These are phyloP conservation scores for Micromesistius poutassou DNA, from an alignment of 2,797 vertebrate species.

Conservation along the genomic window DNA sequence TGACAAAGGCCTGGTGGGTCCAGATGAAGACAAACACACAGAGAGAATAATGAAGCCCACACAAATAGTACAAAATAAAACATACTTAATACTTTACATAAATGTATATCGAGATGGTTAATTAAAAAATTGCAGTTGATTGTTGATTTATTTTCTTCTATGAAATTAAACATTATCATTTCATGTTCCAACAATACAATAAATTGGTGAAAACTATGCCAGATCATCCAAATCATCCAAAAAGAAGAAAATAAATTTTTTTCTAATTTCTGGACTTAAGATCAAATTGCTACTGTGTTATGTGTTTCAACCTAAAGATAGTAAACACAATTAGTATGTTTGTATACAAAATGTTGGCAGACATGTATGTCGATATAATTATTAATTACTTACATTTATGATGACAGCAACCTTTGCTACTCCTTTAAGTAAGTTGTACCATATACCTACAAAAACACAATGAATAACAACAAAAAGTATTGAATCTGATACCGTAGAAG, in stretches of 20 bases:
- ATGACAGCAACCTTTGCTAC: conserved; percentile 95
- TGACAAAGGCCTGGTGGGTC: conserved; percentile 88
- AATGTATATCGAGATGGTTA: background rate
- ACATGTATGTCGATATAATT: background rate
- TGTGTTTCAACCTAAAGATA: background rate
- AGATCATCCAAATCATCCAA: too few relatives aligned
- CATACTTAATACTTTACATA: background rate
- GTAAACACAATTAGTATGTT: background rate
- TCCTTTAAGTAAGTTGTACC: conserved; percentile 94
- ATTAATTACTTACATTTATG: conserved; percentile 86
- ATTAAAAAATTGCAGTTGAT: background rate
- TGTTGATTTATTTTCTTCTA: background rate
- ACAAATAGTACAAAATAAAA: too few relatives aligned
- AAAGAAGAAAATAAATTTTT: too few relatives aligned
- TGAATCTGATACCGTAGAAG: background rate
- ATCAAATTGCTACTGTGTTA: too few relatives aligned
- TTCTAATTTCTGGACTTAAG: too few relatives aligned
- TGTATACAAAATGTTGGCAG: background rate
- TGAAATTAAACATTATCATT: background rate
- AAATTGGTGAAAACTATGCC: background rate
- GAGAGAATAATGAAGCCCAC: background rate
- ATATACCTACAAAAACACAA: conserved; percentile 81
- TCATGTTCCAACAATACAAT: background rate
- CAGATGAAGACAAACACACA: background rate
- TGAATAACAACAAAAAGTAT: background rate